These are phyloP conservation scores for Anadara kagoshimensis DNA, from an alignment of 1,140 invertebrate genomes.

Conservation along the genomic window DNA sequence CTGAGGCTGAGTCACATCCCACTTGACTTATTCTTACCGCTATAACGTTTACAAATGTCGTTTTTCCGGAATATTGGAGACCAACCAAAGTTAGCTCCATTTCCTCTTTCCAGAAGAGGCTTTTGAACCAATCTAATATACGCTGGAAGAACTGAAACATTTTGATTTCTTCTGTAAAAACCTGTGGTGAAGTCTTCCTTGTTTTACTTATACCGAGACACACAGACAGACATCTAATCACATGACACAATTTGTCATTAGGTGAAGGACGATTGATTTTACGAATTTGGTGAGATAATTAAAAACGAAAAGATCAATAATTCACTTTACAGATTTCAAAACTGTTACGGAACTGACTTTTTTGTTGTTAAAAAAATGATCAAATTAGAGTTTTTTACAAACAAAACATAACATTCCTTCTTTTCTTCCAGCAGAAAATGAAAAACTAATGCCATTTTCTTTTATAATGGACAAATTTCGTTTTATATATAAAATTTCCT, in stretches of 20 bases:
- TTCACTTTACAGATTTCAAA: too few relatives aligned
- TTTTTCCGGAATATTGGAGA: conserved; percentile 99
- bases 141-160: conserved; percentile 97
- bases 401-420: too few relatives aligned
- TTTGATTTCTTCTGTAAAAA: not conserved
- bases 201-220: conserved; percentile 17
- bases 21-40: conserved; percentile 83
- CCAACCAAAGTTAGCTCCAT: conserved; percentile 99
- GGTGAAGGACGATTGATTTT: not conserved
- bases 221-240: conserved; percentile 38
- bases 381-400: too few relatives aligned
- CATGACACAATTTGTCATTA: conserved; percentile 20
- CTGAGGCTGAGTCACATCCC: too few relatives aligned
- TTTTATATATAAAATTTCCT: too few relatives aligned
- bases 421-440: too few relatives aligned
- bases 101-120: conserved; percentile 99
- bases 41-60: conserved; percentile 99
- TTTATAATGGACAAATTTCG: too few relatives aligned
- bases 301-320: too few relatives aligned
- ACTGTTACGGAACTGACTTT: too few relatives aligned
- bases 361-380: too few relatives aligned
- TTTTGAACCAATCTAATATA: conserved; percentile 99
- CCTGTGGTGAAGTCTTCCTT: not conserved
- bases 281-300: too few relatives aligned
- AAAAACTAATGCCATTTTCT: too few relatives aligned